Percentiles rank a stretch among this genome's conserved stretches.
phyloP scores from a whole-genome alignment of 1,140 invertebrate genomes.

The Ylistrum balloti region DNA sequence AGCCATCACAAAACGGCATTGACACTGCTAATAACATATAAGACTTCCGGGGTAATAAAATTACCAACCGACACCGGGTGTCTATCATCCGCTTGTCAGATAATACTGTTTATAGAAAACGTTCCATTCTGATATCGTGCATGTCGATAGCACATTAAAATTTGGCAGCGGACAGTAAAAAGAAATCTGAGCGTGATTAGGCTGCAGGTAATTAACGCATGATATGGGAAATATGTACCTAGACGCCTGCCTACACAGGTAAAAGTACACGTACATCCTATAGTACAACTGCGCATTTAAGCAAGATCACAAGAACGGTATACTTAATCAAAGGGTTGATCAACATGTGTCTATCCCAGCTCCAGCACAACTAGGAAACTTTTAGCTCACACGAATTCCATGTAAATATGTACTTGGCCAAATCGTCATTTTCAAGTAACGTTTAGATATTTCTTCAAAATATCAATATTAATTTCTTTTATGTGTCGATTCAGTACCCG shows the following conservation, averaged over 20 bases:
- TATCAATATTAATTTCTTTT: no score
- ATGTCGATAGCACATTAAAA: background rate
- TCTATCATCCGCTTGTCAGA: background rate
- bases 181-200: background rate
- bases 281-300: background rate
- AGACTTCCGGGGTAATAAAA: background rate
- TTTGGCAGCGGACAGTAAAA: background rate
- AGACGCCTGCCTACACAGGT: background rate
- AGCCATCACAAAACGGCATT: background rate
- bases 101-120: background rate
- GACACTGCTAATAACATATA: background rate
- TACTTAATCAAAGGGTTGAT: no score
- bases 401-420: no score
- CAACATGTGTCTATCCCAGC: no score
- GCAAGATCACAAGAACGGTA: no score
- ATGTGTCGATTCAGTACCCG: no score
- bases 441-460: no score
- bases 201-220: background rate
- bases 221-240: background rate
- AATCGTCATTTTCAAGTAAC: no score
- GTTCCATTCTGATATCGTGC: background rate
- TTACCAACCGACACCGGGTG: background rate
- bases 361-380: no score
- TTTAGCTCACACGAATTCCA: no score
- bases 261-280: background rate